Evolutionary conservation across 2,113 vertebrate species (phyloP), one percentile per base, ranked within the genome.

Genomic region (Euleptes europaea): DNA sequence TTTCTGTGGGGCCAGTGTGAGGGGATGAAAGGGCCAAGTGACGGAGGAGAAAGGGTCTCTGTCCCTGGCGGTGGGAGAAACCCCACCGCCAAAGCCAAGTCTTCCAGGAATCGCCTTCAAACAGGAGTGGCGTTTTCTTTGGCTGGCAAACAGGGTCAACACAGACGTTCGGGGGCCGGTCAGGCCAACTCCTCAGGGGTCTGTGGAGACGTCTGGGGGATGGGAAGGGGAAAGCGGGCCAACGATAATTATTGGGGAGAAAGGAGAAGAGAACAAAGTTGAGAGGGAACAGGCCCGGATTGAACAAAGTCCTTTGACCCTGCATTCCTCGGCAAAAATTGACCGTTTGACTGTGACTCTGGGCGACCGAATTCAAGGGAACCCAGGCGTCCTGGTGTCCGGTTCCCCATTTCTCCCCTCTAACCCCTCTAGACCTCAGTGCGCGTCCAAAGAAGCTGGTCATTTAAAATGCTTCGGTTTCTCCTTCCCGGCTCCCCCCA

Each of bases 31-130:
- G 77, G 51, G 26, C 33, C 21, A 1, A 79, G 84, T 85, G 84
- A 85, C 19, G 63, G 42, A 4, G n/a, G 51, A 73, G 42, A 85
- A 79, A 65, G 26, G 84, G 47, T 42, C 72, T 86, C 35, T 82
- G 72, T 86, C 74, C 85, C 72, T 33, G 38, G 85, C 35, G 44
- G 85, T 35, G 57, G 78, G 74, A 71, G 81, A 74, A 83, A 74
- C 40, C 70, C 81, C 81, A 74, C 47, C 7, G 63, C 74, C 65
- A 42, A 70, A 42, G 84, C 78, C 84, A 82, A 79, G 26, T 42
- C 44, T 78, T 84, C 76, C 77, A 60, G 60, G 75, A 83, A 78
- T 15, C 14, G 23, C 38, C 74, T 84, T 78, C 44, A 71, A 71
- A 54, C 69, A 54, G 69, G 69, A 21, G 70, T 23, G 60, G 60